Percentiles rank a stretch among this genome's conserved stretches.
Evolutionary conservation across 2,113 vertebrate genomes (phyloP).

Genomic region (Thomomys bottae): DNA sequence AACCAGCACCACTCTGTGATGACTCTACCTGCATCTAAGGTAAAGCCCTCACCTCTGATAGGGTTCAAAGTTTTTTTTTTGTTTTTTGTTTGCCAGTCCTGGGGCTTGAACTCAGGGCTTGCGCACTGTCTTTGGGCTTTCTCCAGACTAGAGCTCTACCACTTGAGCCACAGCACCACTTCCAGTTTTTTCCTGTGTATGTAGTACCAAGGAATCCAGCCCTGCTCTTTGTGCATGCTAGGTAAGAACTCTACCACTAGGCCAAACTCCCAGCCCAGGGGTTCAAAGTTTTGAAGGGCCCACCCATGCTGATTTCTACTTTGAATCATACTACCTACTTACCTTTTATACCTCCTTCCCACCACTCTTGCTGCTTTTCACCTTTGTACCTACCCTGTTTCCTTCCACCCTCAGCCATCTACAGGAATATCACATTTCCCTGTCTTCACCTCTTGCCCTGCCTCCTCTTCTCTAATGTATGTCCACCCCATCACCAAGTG

Average conservation of each 20-base stretch:
- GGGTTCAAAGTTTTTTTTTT: background rate
- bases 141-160: no score
- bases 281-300: background rate
- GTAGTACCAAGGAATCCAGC: no score
- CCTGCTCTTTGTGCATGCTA: no score
- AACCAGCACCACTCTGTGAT: background rate
- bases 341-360: background rate
- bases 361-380: background rate
- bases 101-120: no score
- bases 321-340: background rate
- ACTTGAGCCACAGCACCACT: no score
- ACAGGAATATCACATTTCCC: background rate
- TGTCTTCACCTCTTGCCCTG: background rate
- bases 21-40: conserved; percentile 19
- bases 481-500: background rate
- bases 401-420: background rate
- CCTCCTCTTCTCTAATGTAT: background rate
- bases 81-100: no score
- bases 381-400: background rate
- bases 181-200: no score
- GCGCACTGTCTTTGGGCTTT: no score
- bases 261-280: no score
- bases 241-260: no score
- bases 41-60: conserved; percentile 32
- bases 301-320: background rate